Evolutionary conservation across 2,113 vertebrate species (phyloP).

Genomic region (Podilymbus podiceps): DNA sequence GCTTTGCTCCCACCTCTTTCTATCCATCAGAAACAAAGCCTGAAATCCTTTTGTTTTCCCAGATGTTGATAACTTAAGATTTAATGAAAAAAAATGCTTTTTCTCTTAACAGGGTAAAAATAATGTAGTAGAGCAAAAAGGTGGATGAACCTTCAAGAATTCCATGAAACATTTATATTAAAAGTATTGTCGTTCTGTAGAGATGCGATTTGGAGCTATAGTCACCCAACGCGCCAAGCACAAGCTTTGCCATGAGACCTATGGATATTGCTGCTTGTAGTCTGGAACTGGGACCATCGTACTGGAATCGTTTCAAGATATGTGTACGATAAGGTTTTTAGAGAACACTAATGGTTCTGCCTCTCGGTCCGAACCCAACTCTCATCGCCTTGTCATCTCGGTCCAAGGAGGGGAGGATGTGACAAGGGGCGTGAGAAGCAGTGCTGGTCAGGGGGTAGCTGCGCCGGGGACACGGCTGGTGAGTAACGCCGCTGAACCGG

Average conservation of each 20-base stretch:
- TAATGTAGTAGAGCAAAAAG: too few relatives aligned
- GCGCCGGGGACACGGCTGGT: rapidly evolving
- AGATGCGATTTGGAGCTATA: neutral
- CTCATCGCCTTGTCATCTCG: too few relatives aligned
- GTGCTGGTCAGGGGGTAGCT: neutral
- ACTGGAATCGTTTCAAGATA: neutral
- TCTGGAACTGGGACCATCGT: rapidly evolving
- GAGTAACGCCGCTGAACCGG: too few relatives aligned
- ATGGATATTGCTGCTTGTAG: neutral
- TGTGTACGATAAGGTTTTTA: neutral
- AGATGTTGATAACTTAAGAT: too few relatives aligned
- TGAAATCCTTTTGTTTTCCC: neutral
- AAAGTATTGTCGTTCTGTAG: neutral
- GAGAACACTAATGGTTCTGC: neutral
- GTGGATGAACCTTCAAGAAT: neutral
- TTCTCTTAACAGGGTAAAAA: neutral
- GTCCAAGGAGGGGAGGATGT: neutral
- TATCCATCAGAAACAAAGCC: neutral
- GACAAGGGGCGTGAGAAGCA: rapidly evolving
- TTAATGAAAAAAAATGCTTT: neutral
- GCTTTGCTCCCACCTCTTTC: neutral
- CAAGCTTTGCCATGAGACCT: neutral
- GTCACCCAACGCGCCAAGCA: too few relatives aligned
- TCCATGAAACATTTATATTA: neutral
- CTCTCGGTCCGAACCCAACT: rapidly evolving